These are phyloP conservation scores for Clupea harengus DNA, from an alignment of 2,113 vertebrate genomes.

Conservation along the genomic window DNA sequence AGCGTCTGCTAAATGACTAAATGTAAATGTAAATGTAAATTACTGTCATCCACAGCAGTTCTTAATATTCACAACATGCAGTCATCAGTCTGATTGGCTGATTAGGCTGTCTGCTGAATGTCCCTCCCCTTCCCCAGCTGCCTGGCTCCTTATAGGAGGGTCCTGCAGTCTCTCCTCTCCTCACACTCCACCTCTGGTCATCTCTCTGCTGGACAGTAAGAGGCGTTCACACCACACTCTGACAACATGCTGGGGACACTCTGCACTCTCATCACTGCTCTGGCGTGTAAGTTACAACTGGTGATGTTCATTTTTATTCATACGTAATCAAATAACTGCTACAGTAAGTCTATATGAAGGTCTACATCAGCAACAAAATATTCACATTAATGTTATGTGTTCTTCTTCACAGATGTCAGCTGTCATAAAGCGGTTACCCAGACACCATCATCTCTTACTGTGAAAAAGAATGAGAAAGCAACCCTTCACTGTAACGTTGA, in stretches of 20 bases:
- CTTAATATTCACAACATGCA: not conserved
- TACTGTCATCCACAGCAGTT: too few relatives aligned
- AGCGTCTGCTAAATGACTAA: too few relatives aligned
- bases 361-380: not conserved
- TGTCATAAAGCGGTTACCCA: constrained; percentile 48
- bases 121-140: constrained; percentile 24
- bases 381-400: not conserved
- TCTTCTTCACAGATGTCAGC: constrained; percentile 49
- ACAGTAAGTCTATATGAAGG: not conserved
- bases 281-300: not conserved
- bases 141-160: constrained; percentile 3
- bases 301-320: not conserved
- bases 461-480: constrained; percentile 42
- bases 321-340: constrained; percentile 30
- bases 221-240: constrained; percentile 43
- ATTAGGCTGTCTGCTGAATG: too few relatives aligned
- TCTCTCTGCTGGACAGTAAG: constrained; percentile 44
- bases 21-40: too few relatives aligned
- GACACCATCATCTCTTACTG: constrained; percentile 40
- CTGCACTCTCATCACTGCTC: constrained; percentile 55
- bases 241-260: constrained; percentile 58
- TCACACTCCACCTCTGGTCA: constrained; percentile 41
- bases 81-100: not conserved
- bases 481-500: constrained; percentile 37
- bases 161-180: constrained; percentile 45